Percentiles rank a stretch among this genome's conserved stretches.
Conservation (phyloP, 2,888 invertebrate genomes). For the Stictocephala bisonia region DNA sequence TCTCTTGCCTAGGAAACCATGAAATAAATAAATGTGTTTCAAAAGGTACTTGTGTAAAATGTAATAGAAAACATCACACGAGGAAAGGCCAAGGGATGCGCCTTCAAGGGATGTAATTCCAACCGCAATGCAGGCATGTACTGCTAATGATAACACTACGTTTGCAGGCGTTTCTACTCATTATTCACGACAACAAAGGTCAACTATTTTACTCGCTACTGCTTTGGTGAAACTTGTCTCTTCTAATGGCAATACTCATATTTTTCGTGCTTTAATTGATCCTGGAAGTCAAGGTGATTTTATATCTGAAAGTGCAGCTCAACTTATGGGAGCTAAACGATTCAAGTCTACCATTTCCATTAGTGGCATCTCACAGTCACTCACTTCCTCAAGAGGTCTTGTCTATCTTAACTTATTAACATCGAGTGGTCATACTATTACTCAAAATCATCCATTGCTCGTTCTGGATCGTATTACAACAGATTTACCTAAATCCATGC, state of each 20-base stretch:
- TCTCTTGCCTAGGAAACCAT: not conserved
- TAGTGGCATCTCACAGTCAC: not conserved
- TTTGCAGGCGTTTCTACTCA: not conserved
- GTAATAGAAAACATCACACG: not conserved
- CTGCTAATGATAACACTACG: not conserved
- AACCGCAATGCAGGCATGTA: not conserved
- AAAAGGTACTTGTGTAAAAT: not conserved
- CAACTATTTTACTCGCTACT: not conserved
- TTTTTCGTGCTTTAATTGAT: not conserved
- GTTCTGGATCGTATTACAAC: not conserved
- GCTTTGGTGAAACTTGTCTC: not conserved
- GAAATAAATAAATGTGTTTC: not conserved
- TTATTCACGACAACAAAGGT: not conserved
- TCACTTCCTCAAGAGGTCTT: not conserved
- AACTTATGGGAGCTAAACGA: not conserved
- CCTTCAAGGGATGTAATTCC: no score
- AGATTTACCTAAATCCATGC: not conserved
- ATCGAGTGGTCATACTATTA: not conserved
- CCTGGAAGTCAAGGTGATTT: not conserved
- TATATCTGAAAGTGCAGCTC: not conserved
- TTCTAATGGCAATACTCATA: not conserved
- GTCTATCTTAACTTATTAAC: not conserved
- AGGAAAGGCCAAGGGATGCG: not conserved
- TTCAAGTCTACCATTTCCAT: no score
- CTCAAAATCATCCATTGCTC: not conserved